These are phyloP conservation scores for Microhierax caerulescens DNA, from an alignment of 2,797 vertebrate species.

Conservation along the genomic window DNA sequence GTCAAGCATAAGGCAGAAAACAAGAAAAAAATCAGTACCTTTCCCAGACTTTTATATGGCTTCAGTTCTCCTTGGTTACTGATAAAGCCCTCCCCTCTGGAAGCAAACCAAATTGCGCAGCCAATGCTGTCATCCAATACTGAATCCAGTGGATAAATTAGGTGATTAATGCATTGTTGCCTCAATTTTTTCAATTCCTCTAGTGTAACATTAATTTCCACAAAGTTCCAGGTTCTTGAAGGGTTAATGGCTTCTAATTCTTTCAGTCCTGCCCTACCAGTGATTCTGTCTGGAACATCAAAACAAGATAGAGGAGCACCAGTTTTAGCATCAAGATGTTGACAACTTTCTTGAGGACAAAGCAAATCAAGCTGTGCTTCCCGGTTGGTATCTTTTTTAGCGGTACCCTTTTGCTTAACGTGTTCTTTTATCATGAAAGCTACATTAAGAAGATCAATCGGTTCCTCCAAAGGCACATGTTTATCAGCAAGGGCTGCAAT, in stretches of 20 bases:
- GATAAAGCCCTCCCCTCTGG: slow-evolving; percentile 83
- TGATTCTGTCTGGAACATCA: slow-evolving; percentile 89
- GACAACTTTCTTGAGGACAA: not conserved
- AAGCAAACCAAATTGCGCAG: slow-evolving; percentile 96
- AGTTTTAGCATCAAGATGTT: not conserved
- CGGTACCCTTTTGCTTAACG: slow-evolving; percentile 22
- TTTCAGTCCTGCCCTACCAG: slow-evolving; percentile 84
- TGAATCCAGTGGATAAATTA: slow-evolving; percentile 87
- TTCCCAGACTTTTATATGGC: slow-evolving; percentile 83
- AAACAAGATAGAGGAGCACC: slow-evolving; percentile 53
- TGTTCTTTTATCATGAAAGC: slow-evolving; percentile 83
- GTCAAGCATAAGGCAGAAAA: not conserved
- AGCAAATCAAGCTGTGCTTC: slow-evolving; percentile 7
- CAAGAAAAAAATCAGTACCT: slow-evolving; percentile 75
- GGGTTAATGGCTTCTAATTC: slow-evolving; percentile 84
- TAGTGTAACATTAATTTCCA: slow-evolving; percentile 87
- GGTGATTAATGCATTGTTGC: slow-evolving; percentile 75
- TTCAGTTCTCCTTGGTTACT: slow-evolving; percentile 53
- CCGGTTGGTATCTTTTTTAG: slow-evolving; percentile 39
- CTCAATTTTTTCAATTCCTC: slow-evolving; percentile 87
- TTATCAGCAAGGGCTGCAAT: slow-evolving; percentile 87
- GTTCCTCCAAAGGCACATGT: slow-evolving; percentile 82
- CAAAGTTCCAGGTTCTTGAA: slow-evolving; percentile 89
- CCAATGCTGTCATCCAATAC: slow-evolving; percentile 97
- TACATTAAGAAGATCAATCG: slow-evolving; percentile 96